Conservation (phyloP, 2,888 invertebrate species). For the Monopis laevigella region DNA sequence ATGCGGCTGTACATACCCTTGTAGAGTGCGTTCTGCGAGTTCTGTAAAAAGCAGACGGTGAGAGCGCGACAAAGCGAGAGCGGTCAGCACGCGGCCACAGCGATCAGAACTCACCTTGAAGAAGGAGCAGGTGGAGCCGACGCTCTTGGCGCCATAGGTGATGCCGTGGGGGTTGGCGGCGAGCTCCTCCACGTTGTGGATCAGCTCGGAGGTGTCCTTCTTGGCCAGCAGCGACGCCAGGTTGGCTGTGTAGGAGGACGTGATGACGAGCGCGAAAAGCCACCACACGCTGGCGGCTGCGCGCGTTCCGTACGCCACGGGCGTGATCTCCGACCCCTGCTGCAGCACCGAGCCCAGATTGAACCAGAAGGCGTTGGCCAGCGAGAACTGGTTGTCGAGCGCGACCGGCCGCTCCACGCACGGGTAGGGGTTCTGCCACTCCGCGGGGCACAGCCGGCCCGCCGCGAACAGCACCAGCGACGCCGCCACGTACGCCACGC, state of each 20-base stretch:
- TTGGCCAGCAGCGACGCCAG: constrained; percentile 89
- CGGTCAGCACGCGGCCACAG: background rate
- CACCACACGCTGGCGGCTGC: constrained; percentile 89
- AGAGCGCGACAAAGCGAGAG: background rate
- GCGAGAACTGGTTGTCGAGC: constrained; percentile 85
- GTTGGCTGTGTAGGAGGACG: constrained; percentile 90
- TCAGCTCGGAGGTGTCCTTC: constrained; percentile 73
- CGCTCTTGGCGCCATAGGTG: constrained; percentile 83
- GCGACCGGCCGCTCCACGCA: constrained; percentile 84
- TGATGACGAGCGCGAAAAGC: constrained; percentile 89
- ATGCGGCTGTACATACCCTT: constrained; percentile 82
- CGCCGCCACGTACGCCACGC: constrained; percentile 82
- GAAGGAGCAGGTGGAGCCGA: constrained; percentile 89
- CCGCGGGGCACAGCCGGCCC: constrained; percentile 83
- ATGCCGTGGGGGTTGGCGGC: constrained; percentile 80
- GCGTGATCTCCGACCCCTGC: constrained; percentile 89
- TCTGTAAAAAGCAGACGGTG: constrained; percentile 48
- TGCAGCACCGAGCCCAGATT: constrained; percentile 85
- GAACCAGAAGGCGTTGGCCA: constrained; percentile 90
- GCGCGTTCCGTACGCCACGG: constrained; percentile 88
- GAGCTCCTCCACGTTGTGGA: constrained; percentile 83
- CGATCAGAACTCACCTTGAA: constrained; percentile 72
- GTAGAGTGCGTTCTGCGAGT: constrained; percentile 77
- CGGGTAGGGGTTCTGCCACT: constrained; percentile 90
- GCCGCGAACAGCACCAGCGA: constrained; percentile 83